phyloP scores from a whole-genome alignment of 2,113 vertebrate genomes.

The Daboia siamensis region DNA sequence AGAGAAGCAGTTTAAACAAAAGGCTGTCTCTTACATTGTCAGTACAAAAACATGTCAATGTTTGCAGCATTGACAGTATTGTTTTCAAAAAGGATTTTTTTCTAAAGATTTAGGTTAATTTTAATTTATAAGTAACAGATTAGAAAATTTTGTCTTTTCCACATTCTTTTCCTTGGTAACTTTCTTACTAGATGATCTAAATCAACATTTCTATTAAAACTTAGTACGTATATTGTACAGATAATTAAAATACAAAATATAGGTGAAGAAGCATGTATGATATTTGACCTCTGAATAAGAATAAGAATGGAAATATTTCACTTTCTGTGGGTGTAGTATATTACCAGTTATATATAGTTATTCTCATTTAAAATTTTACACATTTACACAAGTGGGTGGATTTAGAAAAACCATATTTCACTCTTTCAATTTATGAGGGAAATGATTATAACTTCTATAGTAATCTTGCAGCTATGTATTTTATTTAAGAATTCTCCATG shows the following conservation, averaged over 20 bases:
- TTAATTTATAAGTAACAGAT: not conserved
- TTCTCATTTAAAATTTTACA: not conserved
- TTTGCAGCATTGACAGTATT: no score
- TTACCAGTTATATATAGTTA: not conserved
- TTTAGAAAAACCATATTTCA: not conserved
- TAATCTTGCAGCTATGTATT: not conserved
- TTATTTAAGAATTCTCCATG: not conserved
- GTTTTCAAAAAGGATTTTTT: not conserved
- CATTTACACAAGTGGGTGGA: not conserved
- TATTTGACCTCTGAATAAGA: not conserved
- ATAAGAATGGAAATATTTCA: not conserved
- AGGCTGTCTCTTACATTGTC: no score
- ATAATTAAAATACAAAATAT: not conserved
- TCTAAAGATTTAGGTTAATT: not conserved
- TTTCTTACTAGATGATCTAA: not conserved
- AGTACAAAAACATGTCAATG: no score
- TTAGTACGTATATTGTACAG: not conserved
- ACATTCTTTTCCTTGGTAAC: not conserved
- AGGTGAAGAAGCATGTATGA: not conserved
- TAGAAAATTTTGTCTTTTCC: not conserved
- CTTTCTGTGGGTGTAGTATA: not conserved
- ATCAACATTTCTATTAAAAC: not conserved
- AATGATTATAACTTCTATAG: not conserved
- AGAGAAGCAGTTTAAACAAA: no score
- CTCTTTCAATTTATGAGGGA: not conserved